Conservation (phyloP, 2,113 vertebrate species). For the Prunella himalayana region DNA sequence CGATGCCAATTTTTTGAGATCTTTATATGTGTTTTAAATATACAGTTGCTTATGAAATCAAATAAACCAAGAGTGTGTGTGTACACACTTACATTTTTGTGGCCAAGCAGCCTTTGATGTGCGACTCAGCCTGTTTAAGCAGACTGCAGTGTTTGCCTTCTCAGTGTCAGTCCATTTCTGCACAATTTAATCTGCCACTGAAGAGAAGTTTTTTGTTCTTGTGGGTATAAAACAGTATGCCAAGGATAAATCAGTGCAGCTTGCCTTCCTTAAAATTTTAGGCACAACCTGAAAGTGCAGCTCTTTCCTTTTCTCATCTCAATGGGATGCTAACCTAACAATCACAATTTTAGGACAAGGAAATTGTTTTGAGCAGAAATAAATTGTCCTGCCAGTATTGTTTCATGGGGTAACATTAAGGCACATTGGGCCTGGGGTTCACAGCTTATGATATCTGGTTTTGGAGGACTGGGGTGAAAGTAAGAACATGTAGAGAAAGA, state of each 20-base stretch:
- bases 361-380: slow-evolving; percentile 26
- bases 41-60: neutral
- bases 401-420: neutral
- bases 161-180: slow-evolving; percentile 49
- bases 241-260: neutral
- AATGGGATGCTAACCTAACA: slow-evolving; percentile 39
- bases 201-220: slow-evolving; percentile 18
- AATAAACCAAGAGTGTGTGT: neutral
- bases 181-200: slow-evolving; percentile 43
- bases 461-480: neutral
- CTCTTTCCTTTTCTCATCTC: slow-evolving; percentile 22
- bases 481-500: neutral
- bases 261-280: slow-evolving; percentile 40
- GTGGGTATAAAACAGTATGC: neutral
- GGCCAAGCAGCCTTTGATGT: neutral
- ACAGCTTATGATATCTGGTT: neutral
- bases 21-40: neutral
- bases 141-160: neutral
- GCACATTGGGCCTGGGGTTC: neutral
- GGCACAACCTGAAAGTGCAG: neutral
- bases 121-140: neutral
- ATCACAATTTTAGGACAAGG: neutral
- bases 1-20: neutral
- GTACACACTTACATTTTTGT: neutral
- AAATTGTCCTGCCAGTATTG: neutral